These are phyloP conservation scores for Philopedon plagiatum DNA, from an alignment of 2,888 invertebrate genomes.

Conservation along the genomic window DNA sequence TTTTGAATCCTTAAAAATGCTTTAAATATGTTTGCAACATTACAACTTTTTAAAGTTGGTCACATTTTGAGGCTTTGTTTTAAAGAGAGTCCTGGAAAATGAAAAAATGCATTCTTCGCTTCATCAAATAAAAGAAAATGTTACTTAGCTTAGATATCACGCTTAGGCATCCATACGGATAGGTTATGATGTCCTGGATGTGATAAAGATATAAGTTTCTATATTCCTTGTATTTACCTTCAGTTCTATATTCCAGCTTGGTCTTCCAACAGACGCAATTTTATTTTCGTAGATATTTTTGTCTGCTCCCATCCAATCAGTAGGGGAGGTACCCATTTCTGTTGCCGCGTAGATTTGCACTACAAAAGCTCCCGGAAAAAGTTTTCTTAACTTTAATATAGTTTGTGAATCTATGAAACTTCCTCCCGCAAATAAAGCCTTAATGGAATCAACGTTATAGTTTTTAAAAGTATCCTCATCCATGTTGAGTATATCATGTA, in stretches of 20 bases:
- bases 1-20: no score
- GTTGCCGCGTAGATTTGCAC: constrained; percentile 64
- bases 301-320: constrained; percentile 41
- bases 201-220: no score
- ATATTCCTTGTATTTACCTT: constrained; percentile 41
- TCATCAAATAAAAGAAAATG: no score
- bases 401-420: constrained; percentile 48
- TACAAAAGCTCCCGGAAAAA: constrained; percentile 62
- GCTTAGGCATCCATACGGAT: no score
- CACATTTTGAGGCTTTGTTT: no score
- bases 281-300: constrained; percentile 14
- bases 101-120: no score
- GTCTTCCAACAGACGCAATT: constrained; percentile 39
- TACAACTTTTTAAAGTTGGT: no score
- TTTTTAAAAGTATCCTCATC: constrained; percentile 27
- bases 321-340: constrained; percentile 63
- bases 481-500: constrained; percentile 46
- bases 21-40: no score
- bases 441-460: constrained; percentile 41
- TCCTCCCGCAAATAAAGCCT: constrained; percentile 50
- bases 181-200: no score
- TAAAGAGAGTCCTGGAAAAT: no score
- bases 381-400: constrained; percentile 47
- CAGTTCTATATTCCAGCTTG: constrained; percentile 13
- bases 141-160: no score